These are phyloP conservation scores for Dunckerocampus dactyliophorus DNA, from an alignment of 2,113 vertebrate genomes.

Conservation along the genomic window DNA sequence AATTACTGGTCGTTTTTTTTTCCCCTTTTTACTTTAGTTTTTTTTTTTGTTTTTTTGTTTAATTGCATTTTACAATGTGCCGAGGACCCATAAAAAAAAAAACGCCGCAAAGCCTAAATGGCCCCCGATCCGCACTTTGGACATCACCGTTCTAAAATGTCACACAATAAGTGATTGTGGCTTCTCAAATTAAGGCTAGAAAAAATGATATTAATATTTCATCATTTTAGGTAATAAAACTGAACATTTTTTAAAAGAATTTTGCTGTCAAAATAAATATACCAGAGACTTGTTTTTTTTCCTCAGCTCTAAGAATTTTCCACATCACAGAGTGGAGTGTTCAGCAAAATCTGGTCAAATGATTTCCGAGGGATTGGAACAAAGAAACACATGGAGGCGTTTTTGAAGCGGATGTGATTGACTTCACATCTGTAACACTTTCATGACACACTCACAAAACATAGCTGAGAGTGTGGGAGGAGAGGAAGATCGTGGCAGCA, in stretches of 20 bases:
- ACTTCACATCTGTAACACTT: conserved; percentile 36
- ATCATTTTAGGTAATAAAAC: too few relatives aligned
- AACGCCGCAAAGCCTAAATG: too few relatives aligned
- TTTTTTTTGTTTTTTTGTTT: too few relatives aligned
- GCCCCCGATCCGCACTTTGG: too few relatives aligned
- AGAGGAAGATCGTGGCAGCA: conserved; percentile 5
- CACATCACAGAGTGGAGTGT: background rate
- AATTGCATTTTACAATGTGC: too few relatives aligned
- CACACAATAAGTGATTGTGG: too few relatives aligned
- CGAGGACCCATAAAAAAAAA: too few relatives aligned
- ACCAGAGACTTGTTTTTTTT: background rate
- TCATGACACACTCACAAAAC: conserved; percentile 12
- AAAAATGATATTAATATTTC: too few relatives aligned
- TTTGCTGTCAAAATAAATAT: background rate
- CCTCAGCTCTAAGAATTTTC: background rate
- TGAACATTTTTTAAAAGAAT: background rate
- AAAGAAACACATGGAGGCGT: conserved; percentile 23
- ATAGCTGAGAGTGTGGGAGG: conserved; percentile 40
- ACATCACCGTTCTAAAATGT: too few relatives aligned
- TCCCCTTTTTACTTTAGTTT: too few relatives aligned
- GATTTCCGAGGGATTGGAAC: conserved; percentile 26
- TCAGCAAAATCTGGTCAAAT: background rate
- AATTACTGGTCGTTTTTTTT: too few relatives aligned
- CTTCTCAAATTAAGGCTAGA: background rate
- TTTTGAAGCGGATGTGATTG: conserved; percentile 40